Evolutionary conservation across 2,797 vertebrate genomes (phyloP).

Genomic region (Adelosebastes latens): DNA sequence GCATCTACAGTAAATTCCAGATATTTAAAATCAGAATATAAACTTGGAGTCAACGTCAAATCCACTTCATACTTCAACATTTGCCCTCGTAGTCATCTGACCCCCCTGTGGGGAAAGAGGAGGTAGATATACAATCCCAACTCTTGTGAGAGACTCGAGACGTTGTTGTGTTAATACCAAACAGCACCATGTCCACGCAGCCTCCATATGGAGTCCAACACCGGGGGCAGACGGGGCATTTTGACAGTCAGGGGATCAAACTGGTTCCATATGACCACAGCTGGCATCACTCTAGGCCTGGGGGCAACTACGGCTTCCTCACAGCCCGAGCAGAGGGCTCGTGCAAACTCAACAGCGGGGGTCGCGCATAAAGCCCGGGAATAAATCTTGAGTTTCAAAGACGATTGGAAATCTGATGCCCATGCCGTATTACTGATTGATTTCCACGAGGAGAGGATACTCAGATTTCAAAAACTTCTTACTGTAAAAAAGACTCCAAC

Average conservation of each 20-base stretch:
- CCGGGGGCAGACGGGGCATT: slow-evolving; percentile 59
- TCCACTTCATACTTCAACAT: slow-evolving; percentile 31
- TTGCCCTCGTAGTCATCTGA: slow-evolving; percentile 22
- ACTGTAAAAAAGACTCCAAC: neutral
- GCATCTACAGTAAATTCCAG: neutral
- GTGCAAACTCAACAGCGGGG: slow-evolving; percentile 47
- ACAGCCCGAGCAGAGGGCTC: slow-evolving; percentile 16
- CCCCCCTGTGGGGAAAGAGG: slow-evolving; percentile 18
- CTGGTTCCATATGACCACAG: slow-evolving; percentile 80
- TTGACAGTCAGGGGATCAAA: slow-evolving; percentile 75
- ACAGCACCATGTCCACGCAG: slow-evolving; percentile 52
- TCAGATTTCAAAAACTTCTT: neutral
- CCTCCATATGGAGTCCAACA: slow-evolving; percentile 37
- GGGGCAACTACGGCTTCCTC: slow-evolving; percentile 49
- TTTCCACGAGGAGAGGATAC: slow-evolving; percentile 40
- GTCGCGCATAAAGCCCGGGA: slow-evolving; percentile 45
- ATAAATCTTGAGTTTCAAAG: slow-evolving; percentile 74
- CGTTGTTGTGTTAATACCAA: slow-evolving; percentile 59
- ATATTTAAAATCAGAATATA: neutral
- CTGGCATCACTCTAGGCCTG: slow-evolving; percentile 54
- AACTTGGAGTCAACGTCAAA: slow-evolving; percentile 20
- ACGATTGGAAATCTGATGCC: slow-evolving; percentile 60
- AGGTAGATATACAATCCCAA: slow-evolving; percentile 21
- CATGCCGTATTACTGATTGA: slow-evolving; percentile 28
- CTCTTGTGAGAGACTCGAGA: slow-evolving; percentile 33